phyloP scores from a whole-genome alignment of 1,140 invertebrate species.

The Camponotus vicinus region DNA sequence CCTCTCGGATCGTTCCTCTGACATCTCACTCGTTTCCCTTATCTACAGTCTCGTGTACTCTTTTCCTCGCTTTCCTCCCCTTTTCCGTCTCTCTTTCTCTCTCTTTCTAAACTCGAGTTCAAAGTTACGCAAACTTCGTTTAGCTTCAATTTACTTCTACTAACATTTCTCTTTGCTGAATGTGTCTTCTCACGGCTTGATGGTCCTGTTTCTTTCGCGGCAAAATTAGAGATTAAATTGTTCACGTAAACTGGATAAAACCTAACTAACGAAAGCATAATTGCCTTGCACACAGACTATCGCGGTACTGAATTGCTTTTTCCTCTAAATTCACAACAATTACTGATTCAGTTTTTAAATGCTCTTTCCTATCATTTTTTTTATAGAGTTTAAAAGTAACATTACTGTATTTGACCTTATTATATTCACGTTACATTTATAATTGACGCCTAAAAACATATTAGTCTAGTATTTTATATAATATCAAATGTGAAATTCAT shows the following conservation, averaged over 20 bases:
- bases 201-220: constrained; percentile 54
- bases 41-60: background rate
- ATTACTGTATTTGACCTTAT: background rate
- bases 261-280: constrained; percentile 54
- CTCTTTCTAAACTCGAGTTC: constrained; percentile 78
- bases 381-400: background rate
- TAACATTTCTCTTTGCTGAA: constrained; percentile 81
- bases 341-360: background rate
- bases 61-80: constrained; percentile 20
- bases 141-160: constrained; percentile 81
- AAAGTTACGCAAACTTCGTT: constrained; percentile 82
- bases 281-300: constrained; percentile 41
- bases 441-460: background rate
- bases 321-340: background rate
- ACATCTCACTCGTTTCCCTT: constrained; percentile 31
- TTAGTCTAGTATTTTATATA: background rate
- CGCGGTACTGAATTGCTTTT: constrained; percentile 42
- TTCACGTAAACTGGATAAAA: constrained; percentile 58
- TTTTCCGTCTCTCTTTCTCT: constrained; percentile 26
- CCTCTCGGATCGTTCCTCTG: constrained; percentile 38
- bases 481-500: background rate
- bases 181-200: constrained; percentile 66
- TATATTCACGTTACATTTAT: background rate
- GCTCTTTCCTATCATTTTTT: background rate
- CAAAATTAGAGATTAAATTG: constrained; percentile 56